phyloP scores from a whole-genome alignment of 2,888 invertebrate genomes.

The Torymus aiolomorphi region DNA sequence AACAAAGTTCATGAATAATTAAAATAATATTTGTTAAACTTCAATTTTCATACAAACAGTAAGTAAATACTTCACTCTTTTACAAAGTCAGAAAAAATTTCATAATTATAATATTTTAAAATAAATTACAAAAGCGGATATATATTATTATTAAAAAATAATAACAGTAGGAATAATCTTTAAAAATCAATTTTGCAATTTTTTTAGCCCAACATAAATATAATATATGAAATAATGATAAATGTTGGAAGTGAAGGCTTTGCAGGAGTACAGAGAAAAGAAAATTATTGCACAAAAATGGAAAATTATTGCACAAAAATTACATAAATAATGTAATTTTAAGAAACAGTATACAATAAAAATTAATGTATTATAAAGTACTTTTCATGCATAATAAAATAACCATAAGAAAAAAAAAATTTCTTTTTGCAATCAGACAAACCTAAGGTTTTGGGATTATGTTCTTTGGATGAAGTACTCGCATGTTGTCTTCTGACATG shows the following conservation, averaged over 20 bases:
- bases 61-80: too few species aligned
- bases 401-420: slow-evolving; percentile 39
- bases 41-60: too few species aligned
- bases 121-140: too few species aligned
- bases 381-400: slow-evolving; percentile 10
- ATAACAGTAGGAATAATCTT: too few species aligned
- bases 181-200: too few species aligned
- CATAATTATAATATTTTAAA: too few species aligned
- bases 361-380: not conserved
- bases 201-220: too few species aligned
- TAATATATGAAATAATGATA: not conserved
- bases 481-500: slow-evolving; percentile 59
- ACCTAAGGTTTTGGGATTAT: slow-evolving; percentile 61
- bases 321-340: slow-evolving; percentile 6
- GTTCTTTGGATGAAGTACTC: slow-evolving; percentile 57
- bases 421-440: slow-evolving; percentile 53
- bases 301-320: not conserved
- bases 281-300: too few species aligned
- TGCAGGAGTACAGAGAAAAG: slow-evolving; percentile 17
- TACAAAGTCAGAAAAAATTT: too few species aligned
- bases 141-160: too few species aligned
- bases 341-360: not conserved
- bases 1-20: too few species aligned
- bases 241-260: not conserved
- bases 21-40: too few species aligned